A percentile compares a stretch with the other conserved stretches of the same genome.
phyloP scores from a whole-genome alignment of 2,113 vertebrate species.

The Papio anubis region DNA sequence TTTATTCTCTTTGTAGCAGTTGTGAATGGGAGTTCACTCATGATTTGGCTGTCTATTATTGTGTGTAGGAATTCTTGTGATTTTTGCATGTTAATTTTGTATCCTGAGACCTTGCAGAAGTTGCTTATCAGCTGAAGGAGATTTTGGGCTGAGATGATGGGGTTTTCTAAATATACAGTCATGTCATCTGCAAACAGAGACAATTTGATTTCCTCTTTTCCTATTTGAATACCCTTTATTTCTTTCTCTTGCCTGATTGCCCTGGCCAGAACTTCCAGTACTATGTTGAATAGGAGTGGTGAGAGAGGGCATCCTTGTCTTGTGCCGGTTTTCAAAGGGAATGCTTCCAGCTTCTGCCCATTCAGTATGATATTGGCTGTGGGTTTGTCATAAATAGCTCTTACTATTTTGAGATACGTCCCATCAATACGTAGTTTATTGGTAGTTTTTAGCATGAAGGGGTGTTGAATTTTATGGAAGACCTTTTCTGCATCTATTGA shows the following conservation, averaged over 20 bases:
- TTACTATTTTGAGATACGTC: rapidly evolving
- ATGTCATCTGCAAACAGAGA: background rate
- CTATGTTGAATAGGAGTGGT: background rate
- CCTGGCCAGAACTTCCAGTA: background rate
- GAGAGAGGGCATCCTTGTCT: background rate
- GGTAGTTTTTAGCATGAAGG: background rate
- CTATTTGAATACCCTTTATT: background rate
- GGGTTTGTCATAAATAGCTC: too few relatives aligned
- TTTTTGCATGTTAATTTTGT: rapidly evolving
- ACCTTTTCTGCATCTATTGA: background rate
- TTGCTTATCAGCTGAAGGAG: background rate
- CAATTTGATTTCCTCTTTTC: background rate
- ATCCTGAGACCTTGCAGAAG: background rate
- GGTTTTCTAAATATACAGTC: background rate
- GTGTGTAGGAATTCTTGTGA: too few relatives aligned
- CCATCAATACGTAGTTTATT: too few relatives aligned
- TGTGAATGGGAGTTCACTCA: background rate
- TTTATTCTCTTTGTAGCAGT: background rate
- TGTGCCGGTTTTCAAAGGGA: background rate
- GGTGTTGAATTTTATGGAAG: background rate
- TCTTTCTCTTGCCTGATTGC: background rate
- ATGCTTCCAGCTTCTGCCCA: too few relatives aligned
- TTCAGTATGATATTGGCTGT: too few relatives aligned
- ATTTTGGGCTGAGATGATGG: background rate
- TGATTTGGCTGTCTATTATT: too few relatives aligned